Percentiles rank a stretch among this genome's conserved stretches.
Conservation (phyloP, 2,888 invertebrate genomes). For the Epirrhoe alternata region DNA sequence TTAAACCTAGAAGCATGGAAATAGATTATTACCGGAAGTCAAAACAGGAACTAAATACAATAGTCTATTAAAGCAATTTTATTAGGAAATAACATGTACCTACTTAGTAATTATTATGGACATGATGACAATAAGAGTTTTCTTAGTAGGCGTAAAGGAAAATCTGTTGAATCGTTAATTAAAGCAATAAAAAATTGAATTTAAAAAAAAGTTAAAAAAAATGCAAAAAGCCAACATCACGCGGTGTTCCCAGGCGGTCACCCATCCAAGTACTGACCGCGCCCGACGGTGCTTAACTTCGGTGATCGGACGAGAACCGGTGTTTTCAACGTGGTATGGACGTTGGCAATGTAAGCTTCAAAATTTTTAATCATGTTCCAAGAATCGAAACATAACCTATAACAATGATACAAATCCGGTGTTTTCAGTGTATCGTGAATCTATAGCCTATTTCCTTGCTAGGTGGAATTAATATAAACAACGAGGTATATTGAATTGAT, state of each 20-base stretch:
- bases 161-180: too few species aligned
- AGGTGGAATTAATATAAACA: not conserved
- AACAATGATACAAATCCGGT: not conserved
- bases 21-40: constrained; percentile 27
- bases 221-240: constrained; percentile 62
- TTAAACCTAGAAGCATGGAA: constrained; percentile 10
- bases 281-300: constrained; percentile 79
- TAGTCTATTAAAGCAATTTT: constrained; percentile 18
- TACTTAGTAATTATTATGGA: constrained; percentile 2
- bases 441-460: constrained; percentile 4
- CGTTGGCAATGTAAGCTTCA: constrained; percentile 24
- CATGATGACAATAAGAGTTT: constrained; percentile 7
- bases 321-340: constrained; percentile 47
- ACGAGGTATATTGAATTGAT: too few species aligned
- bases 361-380: not conserved
- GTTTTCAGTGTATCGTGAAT: constrained; percentile 8
- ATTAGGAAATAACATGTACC: constrained; percentile 16
- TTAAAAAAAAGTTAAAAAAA: not conserved
- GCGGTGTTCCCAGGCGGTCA: constrained; percentile 72
- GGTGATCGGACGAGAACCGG: constrained; percentile 79
- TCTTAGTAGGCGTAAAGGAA: not conserved
- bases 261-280: constrained; percentile 69
- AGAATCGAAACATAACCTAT: constrained; percentile 3
- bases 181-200: too few species aligned
- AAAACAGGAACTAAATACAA: constrained; percentile 27